Evolutionary conservation across 1,140 invertebrate genomes (phyloP), one percentile per base, ranked within the genome.

Genomic region (Drosophila neocordata): DNA sequence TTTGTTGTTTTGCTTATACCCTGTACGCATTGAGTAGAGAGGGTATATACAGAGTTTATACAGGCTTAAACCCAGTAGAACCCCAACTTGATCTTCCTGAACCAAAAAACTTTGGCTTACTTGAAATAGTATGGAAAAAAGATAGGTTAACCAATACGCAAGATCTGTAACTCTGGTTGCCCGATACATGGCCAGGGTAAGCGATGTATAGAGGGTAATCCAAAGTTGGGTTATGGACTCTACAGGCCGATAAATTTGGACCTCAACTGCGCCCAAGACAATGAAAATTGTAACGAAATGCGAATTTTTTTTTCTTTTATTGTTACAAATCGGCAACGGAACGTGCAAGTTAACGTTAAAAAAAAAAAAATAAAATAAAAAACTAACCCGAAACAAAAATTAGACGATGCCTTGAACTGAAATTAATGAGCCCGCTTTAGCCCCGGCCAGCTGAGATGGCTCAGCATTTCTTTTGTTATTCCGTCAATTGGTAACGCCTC

Each of bases 401-500:
- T 48, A 48, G 41, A 48, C 60, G 61, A 68, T 77, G 69, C 83
- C 83, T 88, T 88, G 83, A 88, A 88, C 76, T 71, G 79, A 79
- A 83, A 88, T 88, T 88, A 88, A 88, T 88, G 85, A 88, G 84
- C 85, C 79, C 79, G 69, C 63, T 48, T 48, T 51, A 74, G 72
- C 70, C 72, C 72, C 72, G 71, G 73, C 59, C 59, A 65, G 62
- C 34, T 44, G 62, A 55, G 56, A 68, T 52, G 70, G 53, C 82
- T 82, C 78, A 87, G 79, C 82, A 87, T 88, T 87, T 87, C 82
- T 87, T 82, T 87, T 87, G 82, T 87, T 55, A 20, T 38, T 68
- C 64, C 59, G 38, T 41, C 82, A 74, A 80, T 66, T 81, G 78
- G 78, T 69, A 75, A 81, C 78, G 65, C 74, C 75, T 77, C 58